Evolutionary conservation across 1,140 invertebrate genomes (phyloP).

Genomic region (Apis cerana): DNA sequence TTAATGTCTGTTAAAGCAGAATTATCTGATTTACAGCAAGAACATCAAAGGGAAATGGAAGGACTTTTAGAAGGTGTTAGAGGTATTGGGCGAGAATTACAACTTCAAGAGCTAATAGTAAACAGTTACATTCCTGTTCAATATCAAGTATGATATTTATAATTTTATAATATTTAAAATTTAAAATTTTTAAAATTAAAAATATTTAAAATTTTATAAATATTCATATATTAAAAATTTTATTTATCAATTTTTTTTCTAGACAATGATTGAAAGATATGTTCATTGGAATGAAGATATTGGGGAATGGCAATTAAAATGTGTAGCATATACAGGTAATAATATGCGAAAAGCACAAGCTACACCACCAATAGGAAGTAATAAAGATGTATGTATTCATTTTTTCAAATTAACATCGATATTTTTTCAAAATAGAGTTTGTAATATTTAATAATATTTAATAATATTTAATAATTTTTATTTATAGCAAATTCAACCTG

Average conservation of each 20-base stretch:
- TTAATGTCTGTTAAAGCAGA: slow-evolving; percentile 92
- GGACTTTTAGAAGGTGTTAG: slow-evolving; percentile 95
- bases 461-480: slow-evolving; percentile 11
- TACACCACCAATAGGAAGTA: slow-evolving; percentile 65
- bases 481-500: slow-evolving; percentile 72
- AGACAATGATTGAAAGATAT: slow-evolving; percentile 95
- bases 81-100: slow-evolving; percentile 94
- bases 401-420: neutral
- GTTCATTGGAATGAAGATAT: slow-evolving; percentile 99
- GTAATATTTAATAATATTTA: slow-evolving; percentile 26
- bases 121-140: slow-evolving; percentile 96
- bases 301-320: slow-evolving; percentile 98
- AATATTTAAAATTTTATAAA: neutral
- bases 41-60: slow-evolving; percentile 98
- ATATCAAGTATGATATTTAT: slow-evolving; percentile 85
- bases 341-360: slow-evolving; percentile 92
- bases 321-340: slow-evolving; percentile 99
- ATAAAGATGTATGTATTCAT: slow-evolving; percentile 72
- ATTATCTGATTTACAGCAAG: slow-evolving; percentile 93
- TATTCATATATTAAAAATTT: neutral
- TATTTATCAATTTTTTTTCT: slow-evolving; percentile 27
- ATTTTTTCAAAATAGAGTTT: slow-evolving; percentile 1
- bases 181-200: too few relatives aligned
- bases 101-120: slow-evolving; percentile 92
- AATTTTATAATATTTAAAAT: too few relatives aligned